Percentiles rank a stretch among this genome's conserved stretches.
These are phyloP conservation scores for Altica lythri DNA, from an alignment of 2,888 invertebrate genomes.

Conservation along the genomic window DNA sequence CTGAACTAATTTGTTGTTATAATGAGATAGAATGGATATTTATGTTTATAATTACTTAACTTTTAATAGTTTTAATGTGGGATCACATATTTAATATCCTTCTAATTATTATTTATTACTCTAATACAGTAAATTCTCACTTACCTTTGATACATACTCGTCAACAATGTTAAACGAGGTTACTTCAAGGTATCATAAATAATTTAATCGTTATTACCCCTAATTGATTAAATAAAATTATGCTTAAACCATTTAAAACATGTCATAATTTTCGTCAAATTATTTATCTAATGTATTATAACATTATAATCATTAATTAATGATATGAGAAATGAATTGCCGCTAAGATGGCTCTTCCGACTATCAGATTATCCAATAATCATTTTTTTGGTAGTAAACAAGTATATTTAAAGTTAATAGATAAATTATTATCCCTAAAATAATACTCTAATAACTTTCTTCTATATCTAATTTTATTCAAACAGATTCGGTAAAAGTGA, in stretches of 20 bases:
- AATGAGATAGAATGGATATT: slow-evolving; percentile 30
- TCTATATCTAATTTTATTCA: not conserved
- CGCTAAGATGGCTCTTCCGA: no score
- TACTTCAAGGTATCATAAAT: slow-evolving; percentile 21
- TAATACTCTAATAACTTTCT: not conserved
- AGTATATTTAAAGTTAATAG: no score
- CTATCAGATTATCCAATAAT: no score
- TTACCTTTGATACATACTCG: slow-evolving; percentile 30
- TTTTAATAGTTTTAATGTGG: slow-evolving; percentile 35
- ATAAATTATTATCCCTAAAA: no score
- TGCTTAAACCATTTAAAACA: no score
- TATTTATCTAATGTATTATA: no score
- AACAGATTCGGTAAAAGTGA: not conserved
- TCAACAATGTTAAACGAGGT: slow-evolving; percentile 25
- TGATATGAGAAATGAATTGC: no score
- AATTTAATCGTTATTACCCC: slow-evolving; percentile 16
- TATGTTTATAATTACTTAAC: slow-evolving; percentile 32
- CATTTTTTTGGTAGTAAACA: no score
- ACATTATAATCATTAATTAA: no score
- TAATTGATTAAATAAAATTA: slow-evolving; percentile 8
- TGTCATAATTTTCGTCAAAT: no score
- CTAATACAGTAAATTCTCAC: slow-evolving; percentile 27
- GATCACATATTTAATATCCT: slow-evolving; percentile 33
- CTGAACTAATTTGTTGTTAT: slow-evolving; percentile 36
- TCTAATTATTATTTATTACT: slow-evolving; percentile 32